These are phyloP conservation scores for Oncorhynchus mykiss DNA, from an alignment of 2,113 vertebrate genomes.

Conservation along the genomic window DNA sequence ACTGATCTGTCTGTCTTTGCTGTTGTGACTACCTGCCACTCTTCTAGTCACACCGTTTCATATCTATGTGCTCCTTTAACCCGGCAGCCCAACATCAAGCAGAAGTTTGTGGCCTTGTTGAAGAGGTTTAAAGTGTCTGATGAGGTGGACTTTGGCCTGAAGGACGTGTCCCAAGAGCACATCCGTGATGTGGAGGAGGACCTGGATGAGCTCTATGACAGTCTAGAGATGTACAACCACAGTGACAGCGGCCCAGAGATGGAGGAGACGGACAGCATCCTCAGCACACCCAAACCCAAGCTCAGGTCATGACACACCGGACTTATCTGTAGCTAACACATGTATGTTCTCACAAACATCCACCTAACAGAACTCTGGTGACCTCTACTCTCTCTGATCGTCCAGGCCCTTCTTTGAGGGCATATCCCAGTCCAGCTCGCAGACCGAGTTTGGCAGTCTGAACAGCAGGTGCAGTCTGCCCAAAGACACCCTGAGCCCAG, in stretches of 20 bases:
- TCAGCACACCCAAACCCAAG: not conserved
- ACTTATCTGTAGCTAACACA: no score
- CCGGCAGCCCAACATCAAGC: slow-evolving; percentile 82
- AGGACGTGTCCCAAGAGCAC: not conserved
- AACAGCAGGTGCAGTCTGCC: not conserved
- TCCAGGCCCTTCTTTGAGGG: slow-evolving; percentile 2
- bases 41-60: not conserved
- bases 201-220: not conserved
- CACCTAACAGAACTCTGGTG: no score
- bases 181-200: not conserved
- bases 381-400: not conserved
- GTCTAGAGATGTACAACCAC: not conserved
- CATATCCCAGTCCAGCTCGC: not conserved
- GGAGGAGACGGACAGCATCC: not conserved
- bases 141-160: slow-evolving; percentile 60
- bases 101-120: slow-evolving; percentile 80
- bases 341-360: no score
- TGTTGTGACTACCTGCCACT: not conserved
- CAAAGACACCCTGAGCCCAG: not conserved
- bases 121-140: slow-evolving; percentile 82
- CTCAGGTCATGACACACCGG: not conserved
- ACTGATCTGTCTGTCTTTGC: not conserved
- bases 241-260: not conserved
- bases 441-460: not conserved
- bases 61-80: no score